A percentile compares a stretch with the other conserved stretches of the same genome.
Evolutionary conservation across 92 coral and sea anemone species (phyloP).

Genomic region (Bergia sp.): DNA sequence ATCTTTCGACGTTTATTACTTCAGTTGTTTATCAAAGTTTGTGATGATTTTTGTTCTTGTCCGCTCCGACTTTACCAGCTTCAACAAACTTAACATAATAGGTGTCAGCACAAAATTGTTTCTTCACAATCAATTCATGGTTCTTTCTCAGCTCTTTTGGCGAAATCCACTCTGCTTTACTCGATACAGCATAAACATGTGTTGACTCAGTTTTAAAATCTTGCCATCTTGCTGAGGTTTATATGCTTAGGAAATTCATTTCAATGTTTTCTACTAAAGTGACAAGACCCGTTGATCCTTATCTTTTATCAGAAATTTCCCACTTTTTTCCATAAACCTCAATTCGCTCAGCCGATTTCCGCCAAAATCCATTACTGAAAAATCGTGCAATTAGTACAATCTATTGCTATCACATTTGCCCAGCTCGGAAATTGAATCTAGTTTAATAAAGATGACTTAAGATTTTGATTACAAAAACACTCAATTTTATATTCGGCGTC

Average conservation of each 20-base stretch:
- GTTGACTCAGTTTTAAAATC: slow-evolving; percentile 9
- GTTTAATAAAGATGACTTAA: slow-evolving; percentile 35
- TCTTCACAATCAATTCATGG: neutral
- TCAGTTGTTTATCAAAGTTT: neutral
- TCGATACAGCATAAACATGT: slow-evolving; percentile 13
- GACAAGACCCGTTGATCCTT: slow-evolving; percentile 41
- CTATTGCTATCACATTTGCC: slow-evolving; percentile 31
- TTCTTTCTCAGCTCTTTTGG: neutral
- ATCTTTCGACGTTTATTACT: neutral
- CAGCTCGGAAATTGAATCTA: slow-evolving; percentile 25
- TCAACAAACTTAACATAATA: neutral
- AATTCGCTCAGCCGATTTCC: slow-evolving; percentile 40
- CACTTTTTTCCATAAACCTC: slow-evolving; percentile 37
- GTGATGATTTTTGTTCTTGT: neutral
- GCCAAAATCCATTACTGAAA: slow-evolving; percentile 48
- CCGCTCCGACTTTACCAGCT: slow-evolving; percentile 4
- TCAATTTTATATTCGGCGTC: neutral
- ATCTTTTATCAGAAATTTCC: slow-evolving; percentile 39
- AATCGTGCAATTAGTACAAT: slow-evolving; percentile 42
- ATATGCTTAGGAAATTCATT: slow-evolving; percentile 44
- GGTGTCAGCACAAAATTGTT: neutral
- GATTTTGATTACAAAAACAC: slow-evolving; percentile 11
- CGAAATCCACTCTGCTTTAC: neutral
- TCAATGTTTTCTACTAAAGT: slow-evolving; percentile 35
- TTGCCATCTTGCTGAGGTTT: slow-evolving; percentile 38